Conservation (phyloP, 2,113 vertebrate genomes). For the Ailurus styani region DNA sequence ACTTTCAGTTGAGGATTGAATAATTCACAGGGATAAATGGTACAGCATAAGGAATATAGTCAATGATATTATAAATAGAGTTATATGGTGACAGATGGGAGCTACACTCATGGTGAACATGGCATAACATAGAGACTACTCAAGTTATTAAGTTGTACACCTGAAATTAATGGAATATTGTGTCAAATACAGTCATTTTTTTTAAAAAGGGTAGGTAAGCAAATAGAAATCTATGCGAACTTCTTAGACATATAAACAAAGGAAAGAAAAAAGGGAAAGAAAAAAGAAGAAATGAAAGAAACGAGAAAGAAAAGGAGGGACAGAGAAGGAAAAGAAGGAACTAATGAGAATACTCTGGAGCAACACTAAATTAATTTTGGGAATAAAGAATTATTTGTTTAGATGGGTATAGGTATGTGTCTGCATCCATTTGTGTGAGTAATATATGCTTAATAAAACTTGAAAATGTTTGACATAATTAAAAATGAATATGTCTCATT, state of each 20-base stretch:
- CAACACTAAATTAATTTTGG: neutral
- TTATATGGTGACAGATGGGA: neutral
- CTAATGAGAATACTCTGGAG: neutral
- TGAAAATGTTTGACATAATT: neutral
- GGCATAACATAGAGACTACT: neutral
- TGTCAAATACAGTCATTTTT: neutral
- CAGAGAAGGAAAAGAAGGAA: neutral
- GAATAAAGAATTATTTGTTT: neutral
- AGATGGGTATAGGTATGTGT: neutral
- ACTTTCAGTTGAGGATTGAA: neutral
- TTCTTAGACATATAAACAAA: neutral
- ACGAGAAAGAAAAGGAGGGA: rapidly evolving
- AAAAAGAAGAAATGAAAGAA: neutral
- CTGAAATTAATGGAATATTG: neutral
- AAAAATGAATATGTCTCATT: neutral
- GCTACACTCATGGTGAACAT: neutral
- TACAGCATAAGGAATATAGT: neutral
- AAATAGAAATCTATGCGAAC: neutral
- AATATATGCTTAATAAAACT: neutral
- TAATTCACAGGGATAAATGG: neutral
- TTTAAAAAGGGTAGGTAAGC: neutral
- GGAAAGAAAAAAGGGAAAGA: neutral
- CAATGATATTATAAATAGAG: neutral
- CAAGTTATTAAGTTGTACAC: neutral
- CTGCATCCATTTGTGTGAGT: neutral